Evolutionary conservation across 2,113 vertebrate genomes (phyloP).

Genomic region (Oreochromis tanganicae): DNA sequence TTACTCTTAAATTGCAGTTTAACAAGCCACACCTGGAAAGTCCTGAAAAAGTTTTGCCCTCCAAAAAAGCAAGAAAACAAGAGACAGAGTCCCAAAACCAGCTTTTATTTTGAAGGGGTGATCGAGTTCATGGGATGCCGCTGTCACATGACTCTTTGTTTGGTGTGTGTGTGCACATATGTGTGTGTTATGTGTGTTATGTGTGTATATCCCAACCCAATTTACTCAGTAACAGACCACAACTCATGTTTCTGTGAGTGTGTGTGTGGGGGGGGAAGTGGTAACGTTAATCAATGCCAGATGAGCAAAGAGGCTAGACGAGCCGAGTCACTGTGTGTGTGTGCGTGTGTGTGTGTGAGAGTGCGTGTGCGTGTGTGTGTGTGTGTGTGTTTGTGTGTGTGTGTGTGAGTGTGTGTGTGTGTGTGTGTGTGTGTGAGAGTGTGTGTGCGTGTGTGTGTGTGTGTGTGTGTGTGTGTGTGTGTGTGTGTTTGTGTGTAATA

Average conservation of each 20-base stretch:
- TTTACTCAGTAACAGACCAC: constrained; percentile 3
- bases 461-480: not conserved
- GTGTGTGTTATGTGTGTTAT: not conserved
- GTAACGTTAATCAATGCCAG: not conserved
- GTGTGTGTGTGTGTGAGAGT: not conserved
- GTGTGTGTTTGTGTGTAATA: not conserved
- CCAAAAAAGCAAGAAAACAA: not conserved
- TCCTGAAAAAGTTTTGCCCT: not conserved
- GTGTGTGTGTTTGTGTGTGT: not conserved
- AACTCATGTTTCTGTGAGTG: constrained; percentile 1
- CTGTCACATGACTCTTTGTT: not conserved
- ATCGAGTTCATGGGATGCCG: constrained; percentile 43
- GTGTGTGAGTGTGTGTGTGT: not conserved
- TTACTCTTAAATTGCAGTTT: not conserved
- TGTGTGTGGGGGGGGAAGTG: not conserved
- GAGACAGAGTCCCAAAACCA: not conserved
- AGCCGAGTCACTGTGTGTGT: not conserved
- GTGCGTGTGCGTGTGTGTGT: not conserved
- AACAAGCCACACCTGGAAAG: not conserved
- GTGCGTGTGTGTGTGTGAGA: not conserved
- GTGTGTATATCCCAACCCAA: not conserved
- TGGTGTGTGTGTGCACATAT: not conserved
- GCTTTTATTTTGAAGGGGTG: constrained; percentile 31
- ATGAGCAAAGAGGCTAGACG: not conserved
- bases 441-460: not conserved